Evolutionary conservation across 2,797 vertebrate genomes (phyloP).

Genomic region (Gadopsis marmoratus): DNA sequence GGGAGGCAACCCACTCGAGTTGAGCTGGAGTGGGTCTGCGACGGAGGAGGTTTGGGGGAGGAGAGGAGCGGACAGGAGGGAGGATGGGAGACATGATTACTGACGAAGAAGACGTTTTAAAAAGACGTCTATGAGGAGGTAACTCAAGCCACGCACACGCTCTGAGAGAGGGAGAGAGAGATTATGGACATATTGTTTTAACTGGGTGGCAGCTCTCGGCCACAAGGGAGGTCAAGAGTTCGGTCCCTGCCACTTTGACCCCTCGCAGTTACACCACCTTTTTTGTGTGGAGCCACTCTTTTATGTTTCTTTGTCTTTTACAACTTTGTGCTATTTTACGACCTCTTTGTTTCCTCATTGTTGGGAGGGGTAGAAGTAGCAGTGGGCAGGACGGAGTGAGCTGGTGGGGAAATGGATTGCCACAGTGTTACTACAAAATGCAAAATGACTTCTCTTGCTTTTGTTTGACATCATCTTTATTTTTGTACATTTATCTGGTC

Average conservation of each 20-base stretch:
- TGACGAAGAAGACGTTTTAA: slow-evolving; percentile 62
- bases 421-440: slow-evolving; percentile 13
- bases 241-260: slow-evolving; percentile 74
- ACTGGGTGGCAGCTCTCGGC: slow-evolving; percentile 64
- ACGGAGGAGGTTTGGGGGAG: slow-evolving; percentile 46
- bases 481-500: not conserved
- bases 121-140: slow-evolving; percentile 52
- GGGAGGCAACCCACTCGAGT: slow-evolving; percentile 65
- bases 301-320: slow-evolving; percentile 74
- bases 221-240: slow-evolving; percentile 83
- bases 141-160: slow-evolving; percentile 33
- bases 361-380: slow-evolving; percentile 54
- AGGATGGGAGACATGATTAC: slow-evolving; percentile 59
- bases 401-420: slow-evolving; percentile 34
- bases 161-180: slow-evolving; percentile 30
- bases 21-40: slow-evolving; percentile 52
- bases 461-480: slow-evolving; percentile 10
- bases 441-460: slow-evolving; percentile 1
- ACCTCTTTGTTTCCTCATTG: slow-evolving; percentile 75
- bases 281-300: slow-evolving; percentile 59
- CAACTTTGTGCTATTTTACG: slow-evolving; percentile 79
- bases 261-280: slow-evolving; percentile 69
- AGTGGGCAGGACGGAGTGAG: slow-evolving; percentile 40
- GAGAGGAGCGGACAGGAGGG: slow-evolving; percentile 50
- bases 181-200: slow-evolving; percentile 78